Percentiles rank a stretch among this genome's conserved stretches.
Conservation (phyloP, 1,140 invertebrate species). For the Drosophila fuyamai region DNA sequence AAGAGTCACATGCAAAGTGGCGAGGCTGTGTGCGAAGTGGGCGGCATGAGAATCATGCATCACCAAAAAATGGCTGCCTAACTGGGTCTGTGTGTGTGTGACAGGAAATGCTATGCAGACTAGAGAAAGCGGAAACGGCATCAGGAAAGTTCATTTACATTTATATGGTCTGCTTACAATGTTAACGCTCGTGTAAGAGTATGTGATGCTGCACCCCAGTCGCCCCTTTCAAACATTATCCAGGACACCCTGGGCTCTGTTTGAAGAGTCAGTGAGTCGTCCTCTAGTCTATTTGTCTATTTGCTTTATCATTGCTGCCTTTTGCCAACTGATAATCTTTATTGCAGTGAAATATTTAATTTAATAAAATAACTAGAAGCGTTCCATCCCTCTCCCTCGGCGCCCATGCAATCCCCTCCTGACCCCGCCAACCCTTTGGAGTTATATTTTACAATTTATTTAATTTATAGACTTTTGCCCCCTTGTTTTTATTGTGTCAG, state of each 20-base stretch:
- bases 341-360: slow-evolving; percentile 81
- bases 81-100: slow-evolving; percentile 41
- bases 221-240: slow-evolving; percentile 28
- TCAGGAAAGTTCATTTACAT: slow-evolving; percentile 82
- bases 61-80: slow-evolving; percentile 81
- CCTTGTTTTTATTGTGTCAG: slow-evolving; percentile 32
- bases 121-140: slow-evolving; percentile 79
- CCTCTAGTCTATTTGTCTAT: slow-evolving; percentile 62
- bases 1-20: slow-evolving; percentile 77
- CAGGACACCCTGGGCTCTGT: slow-evolving; percentile 25
- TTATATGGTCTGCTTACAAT: slow-evolving; percentile 83
- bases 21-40: slow-evolving; percentile 11
- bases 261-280: slow-evolving; percentile 73
- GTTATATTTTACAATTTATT: slow-evolving; percentile 80
- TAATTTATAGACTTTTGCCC: slow-evolving; percentile 70
- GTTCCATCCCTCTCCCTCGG: neutral
- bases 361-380: slow-evolving; percentile 67
- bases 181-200: slow-evolving; percentile 76
- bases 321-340: slow-evolving; percentile 80
- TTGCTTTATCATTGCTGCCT: slow-evolving; percentile 71
- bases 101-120: slow-evolving; percentile 78
- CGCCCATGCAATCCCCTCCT: neutral
- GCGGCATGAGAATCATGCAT: slow-evolving; percentile 52
- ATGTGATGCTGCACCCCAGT: slow-evolving; percentile 32
- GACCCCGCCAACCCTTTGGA: slow-evolving; percentile 19